A percentile compares a stretch with the other conserved stretches of the same genome.
Conservation (phyloP, 2,888 invertebrate genomes). For the Cataglyphis cursor region DNA sequence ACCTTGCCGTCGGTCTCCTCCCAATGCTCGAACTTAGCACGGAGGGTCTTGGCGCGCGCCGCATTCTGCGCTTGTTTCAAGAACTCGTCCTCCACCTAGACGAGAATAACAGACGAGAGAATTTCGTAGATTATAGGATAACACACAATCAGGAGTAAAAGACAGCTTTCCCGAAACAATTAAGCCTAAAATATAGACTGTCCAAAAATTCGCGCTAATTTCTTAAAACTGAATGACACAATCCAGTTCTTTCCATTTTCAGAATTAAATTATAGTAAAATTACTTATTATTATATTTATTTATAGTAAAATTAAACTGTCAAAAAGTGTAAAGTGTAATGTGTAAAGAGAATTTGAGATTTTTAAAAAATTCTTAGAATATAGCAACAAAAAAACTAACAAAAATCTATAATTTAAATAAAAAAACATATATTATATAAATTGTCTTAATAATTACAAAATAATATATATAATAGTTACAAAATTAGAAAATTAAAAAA, state of each 20-base stretch:
- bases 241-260: not conserved
- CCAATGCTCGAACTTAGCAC: slow-evolving; percentile 96
- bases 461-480: not conserved
- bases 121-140: slow-evolving; percentile 6
- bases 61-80: slow-evolving; percentile 92
- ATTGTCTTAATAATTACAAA: not conserved
- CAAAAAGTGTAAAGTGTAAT: not conserved
- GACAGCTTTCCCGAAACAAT: not conserved
- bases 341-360: not conserved
- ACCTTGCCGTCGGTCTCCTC: slow-evolving; percentile 89
- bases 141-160: not conserved
- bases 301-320: not conserved
- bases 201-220: not conserved
- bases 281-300: not conserved
- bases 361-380: not conserved
- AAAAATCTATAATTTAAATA: not conserved
- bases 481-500: not conserved
- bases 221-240: not conserved
- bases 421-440: slow-evolving; percentile 7
- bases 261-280: not conserved
- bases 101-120: not conserved
- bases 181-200: not conserved
- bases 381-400: not conserved
- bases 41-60: slow-evolving; percentile 94
- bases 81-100: slow-evolving; percentile 90